Evolutionary conservation across 1,140 invertebrate genomes (phyloP).

Genomic region (Galleria mellonella): DNA sequence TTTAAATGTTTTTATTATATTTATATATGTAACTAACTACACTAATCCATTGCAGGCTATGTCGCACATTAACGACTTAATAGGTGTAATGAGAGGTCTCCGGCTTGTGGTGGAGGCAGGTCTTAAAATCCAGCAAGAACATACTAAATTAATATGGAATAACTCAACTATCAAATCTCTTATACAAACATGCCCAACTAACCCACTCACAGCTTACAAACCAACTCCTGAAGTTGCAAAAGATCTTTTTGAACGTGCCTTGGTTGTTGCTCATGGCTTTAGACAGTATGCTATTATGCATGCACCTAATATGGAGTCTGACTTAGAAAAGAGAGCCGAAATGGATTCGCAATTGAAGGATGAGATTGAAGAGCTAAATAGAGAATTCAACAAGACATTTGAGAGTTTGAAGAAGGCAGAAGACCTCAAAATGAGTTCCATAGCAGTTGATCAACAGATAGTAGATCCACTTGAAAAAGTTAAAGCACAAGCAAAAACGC

Average conservation of each 20-base stretch:
- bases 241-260: conserved; percentile 46
- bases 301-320: conserved; percentile 37
- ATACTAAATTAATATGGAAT: conserved; percentile 75
- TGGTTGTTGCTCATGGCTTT: conserved; percentile 54
- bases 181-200: conserved; percentile 59
- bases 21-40: conserved; percentile 1
- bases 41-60: conserved; percentile 58
- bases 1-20: too few species aligned
- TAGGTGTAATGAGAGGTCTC: conserved; percentile 77
- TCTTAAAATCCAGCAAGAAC: conserved; percentile 74
- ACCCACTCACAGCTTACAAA: conserved; percentile 36
- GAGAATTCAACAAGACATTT: conserved; percentile 63
- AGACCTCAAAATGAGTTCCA: conserved; percentile 8
- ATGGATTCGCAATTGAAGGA: conserved; percentile 53
- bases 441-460: conserved; percentile 13
- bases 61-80: conserved; percentile 76
- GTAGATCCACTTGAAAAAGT: conserved; percentile 33
- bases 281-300: conserved; percentile 49
- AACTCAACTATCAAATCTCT: conserved; percentile 77
- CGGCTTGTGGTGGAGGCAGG: conserved; percentile 76
- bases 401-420: conserved; percentile 46
- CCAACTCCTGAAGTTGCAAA: conserved; percentile 32
- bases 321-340: conserved; percentile 19
- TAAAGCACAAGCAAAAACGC: not conserved
- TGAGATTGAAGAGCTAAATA: conserved; percentile 59